Base-by-base conservation (phyloP, 2,888 invertebrate species). In the Sialis fuliginosa region DNA sequence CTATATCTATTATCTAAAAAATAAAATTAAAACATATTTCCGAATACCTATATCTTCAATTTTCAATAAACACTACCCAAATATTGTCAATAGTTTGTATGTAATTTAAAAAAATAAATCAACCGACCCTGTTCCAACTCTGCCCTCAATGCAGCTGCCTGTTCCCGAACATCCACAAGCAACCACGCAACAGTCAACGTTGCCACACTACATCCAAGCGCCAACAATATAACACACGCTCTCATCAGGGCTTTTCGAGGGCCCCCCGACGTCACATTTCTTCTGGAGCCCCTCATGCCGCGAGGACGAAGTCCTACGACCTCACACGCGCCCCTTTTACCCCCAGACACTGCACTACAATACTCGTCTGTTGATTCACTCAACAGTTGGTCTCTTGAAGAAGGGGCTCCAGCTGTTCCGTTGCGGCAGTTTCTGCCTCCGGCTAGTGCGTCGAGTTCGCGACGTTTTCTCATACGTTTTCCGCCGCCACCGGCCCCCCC, bases 401-500 rank as follows among this genome's bases (percentile, higher is more conserved):
- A 69, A 1, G 69, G 65, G 5, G 71, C 60, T 22, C 22, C 22
- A 22, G 22, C 22, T 31, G 66, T 65, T 1, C 64, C 68, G 46
- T 54, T 56, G 32, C 60, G 65, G 41, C 48, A 50, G 42, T 12
- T 41, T 41, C 51, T 50, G 32, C 44, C 62, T 60, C 61, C 60
- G 7, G 60, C 61, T 47, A 61, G 61, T 40, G 83, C 83, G 61
- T 83, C 83, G 55, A 83, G 65, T 62, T 83, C 82, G 58, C 81
- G 73, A 53, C 83, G 72, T 60, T 83, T 83, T 58, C 79, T 71
- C 80, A 83, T 82, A 66, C 82, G 82, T 65, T 83, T 83, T 53
- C 71, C 70, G 40, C 68, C 68, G 22, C 22, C 22, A 22, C 22
- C 22, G 22, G 22, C 22, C 22, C 22, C 22, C 22, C 22, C 22